Percentiles rank a stretch among this genome's conserved stretches.
Conservation (phyloP, 2,888 invertebrate genomes). For the Eustalomyia histrio region DNA sequence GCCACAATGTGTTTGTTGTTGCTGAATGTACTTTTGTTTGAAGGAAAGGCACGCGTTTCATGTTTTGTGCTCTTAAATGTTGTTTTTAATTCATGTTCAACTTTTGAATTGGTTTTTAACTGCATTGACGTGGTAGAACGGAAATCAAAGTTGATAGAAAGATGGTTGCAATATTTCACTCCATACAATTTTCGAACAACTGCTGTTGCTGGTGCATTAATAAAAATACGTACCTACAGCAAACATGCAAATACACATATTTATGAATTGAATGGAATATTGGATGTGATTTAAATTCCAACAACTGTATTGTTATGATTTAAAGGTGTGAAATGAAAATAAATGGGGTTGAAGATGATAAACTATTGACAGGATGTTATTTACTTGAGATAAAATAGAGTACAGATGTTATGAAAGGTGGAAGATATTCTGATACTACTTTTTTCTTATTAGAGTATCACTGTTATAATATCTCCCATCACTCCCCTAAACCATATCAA, state of each 20-base stretch:
- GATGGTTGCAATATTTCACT: slow-evolving; percentile 3
- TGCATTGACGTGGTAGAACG: slow-evolving; percentile 25
- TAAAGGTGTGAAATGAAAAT: slow-evolving; percentile 25
- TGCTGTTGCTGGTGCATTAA: slow-evolving; percentile 20
- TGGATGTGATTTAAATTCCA: slow-evolving; percentile 25
- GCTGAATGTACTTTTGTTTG: background rate
- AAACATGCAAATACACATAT: background rate
- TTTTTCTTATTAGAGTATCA: too few species aligned
- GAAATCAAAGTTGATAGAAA: slow-evolving; percentile 31
- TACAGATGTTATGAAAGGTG: too few species aligned
- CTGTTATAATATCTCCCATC: too few species aligned
- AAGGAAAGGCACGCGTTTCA: slow-evolving; percentile 50
- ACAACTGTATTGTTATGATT: slow-evolving; percentile 27
- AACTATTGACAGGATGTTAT: background rate
- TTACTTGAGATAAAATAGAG: background rate
- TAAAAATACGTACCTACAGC: background rate
- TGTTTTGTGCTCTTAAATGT: slow-evolving; percentile 32
- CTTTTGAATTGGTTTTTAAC: slow-evolving; percentile 41
- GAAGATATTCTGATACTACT: too few species aligned
- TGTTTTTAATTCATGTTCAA: slow-evolving; percentile 16
- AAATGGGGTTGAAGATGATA: background rate
- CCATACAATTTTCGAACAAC: background rate
- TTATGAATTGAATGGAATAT: slow-evolving; percentile 30
- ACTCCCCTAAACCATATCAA: too few species aligned
- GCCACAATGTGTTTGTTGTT: background rate